Evolutionary conservation across 2,113 vertebrate genomes (phyloP), one percentile per base, ranked within the genome.

Genomic region (Phyllopteryx taeniolatus): DNA sequence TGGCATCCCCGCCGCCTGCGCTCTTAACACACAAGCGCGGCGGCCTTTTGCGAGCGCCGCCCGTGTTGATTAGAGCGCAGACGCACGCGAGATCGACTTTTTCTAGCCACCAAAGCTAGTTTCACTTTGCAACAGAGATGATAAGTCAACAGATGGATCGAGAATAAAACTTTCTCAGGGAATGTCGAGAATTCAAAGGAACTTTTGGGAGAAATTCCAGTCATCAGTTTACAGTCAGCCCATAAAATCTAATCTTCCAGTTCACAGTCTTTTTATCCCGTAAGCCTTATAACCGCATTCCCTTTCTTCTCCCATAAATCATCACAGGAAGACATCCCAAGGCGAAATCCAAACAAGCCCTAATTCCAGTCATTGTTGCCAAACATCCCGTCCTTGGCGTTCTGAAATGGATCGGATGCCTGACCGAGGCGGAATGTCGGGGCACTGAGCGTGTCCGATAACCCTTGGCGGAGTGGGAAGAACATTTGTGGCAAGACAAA

Each of bases 311-410:
- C 19, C 75, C 70, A 76, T 87, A 83, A 88, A 85, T 83, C 82
- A 71, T 80, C 64, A 69, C 51, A 46, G 67, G 35, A 35, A 78
- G 64, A 74, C 68, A 77, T 77, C 57, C 70, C 75, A 1, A 8
- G 42, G 35, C 57, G 77, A 76, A 80, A 85, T 85, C 67, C 72
- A 85, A 83, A 88, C 77, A 89, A 60, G 84, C 57, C 80, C 65
- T 88, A 84, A 85, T 79, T 91, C 73, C 74, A 83, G 69, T 86
- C 76, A 68, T 84, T 74, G 70, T 79, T 69, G 68, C 79, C 11
- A 47, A 81, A 63, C 42, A 5, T 46, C 47, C 43, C 8, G 14
- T 68, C 54, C 46, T 60, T 60, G 57, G 57, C 27, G 5, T 15
- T 33, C 56, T 27, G 0, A 60, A 60, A 60, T 14, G 57, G 13